phyloP scores from a whole-genome alignment of 2,797 vertebrate species.

The Rousettus madagascariensis region DNA sequence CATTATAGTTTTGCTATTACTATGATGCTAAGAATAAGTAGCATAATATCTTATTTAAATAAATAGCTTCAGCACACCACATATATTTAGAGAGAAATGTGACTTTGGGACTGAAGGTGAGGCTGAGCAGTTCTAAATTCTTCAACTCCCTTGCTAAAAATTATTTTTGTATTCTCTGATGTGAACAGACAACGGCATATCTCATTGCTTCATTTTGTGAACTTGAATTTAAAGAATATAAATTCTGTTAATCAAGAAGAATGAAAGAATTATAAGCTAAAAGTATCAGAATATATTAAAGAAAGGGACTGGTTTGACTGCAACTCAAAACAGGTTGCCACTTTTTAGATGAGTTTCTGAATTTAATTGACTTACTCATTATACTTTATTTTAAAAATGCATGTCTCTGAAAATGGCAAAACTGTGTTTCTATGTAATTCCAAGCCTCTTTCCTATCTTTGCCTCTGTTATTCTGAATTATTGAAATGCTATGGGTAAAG shows the following conservation, averaged over 20 bases:
- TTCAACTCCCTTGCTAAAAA: constrained; percentile 7
- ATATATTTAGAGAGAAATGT: background rate
- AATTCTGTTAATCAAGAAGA: too few relatives aligned
- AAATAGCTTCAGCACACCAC: background rate
- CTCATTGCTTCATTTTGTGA: background rate
- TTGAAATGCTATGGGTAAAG: background rate
- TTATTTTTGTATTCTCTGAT: background rate
- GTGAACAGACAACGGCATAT: background rate
- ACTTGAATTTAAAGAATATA: background rate
- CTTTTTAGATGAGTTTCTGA: background rate
- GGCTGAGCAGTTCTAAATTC: background rate
- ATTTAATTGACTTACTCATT: background rate
- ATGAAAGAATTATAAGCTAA: constrained; percentile 25
- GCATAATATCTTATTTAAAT: background rate
- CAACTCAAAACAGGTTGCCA: background rate
- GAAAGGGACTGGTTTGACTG: background rate
- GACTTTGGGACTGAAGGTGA: background rate
- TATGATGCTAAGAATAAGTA: background rate
- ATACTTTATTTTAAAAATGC: constrained; percentile 39
- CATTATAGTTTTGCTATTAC: background rate
- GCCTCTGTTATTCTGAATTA: constrained; percentile 9
- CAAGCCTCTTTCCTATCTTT: background rate
- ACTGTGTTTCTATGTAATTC: background rate
- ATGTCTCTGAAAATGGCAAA: background rate
- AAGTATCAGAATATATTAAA: background rate